Percentiles rank a stretch among this genome's conserved stretches.
Conservation (phyloP, 2,113 vertebrate species). For the Xiphias gladius region DNA sequence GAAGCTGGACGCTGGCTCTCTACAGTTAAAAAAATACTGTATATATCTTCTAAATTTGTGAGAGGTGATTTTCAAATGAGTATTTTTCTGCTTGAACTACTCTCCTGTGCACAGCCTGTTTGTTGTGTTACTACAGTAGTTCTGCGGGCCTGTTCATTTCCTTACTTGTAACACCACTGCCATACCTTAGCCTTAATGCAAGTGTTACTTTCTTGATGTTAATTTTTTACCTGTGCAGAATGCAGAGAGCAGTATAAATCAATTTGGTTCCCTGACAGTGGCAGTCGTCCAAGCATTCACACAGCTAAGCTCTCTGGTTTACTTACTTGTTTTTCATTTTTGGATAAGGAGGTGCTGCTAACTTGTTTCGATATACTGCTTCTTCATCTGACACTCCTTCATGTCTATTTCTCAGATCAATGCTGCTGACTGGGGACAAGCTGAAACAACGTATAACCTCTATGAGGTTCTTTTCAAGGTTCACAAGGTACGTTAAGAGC, state of each 20-base stretch:
- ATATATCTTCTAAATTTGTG: background rate
- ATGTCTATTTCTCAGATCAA: slow-evolving; percentile 85
- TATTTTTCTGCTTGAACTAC: background rate
- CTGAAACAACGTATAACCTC: slow-evolving; percentile 94
- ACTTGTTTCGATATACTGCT: slow-evolving; percentile 22
- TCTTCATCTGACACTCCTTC: slow-evolving; percentile 45
- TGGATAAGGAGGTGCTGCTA: slow-evolving; percentile 31
- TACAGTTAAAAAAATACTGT: background rate
- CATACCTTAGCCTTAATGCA: background rate
- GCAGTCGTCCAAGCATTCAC: slow-evolving; percentile 22
- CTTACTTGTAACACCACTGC: background rate
- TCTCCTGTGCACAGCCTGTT: background rate
- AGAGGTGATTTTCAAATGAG: background rate
- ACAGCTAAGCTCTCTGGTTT: slow-evolving; percentile 16
- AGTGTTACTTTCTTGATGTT: background rate
- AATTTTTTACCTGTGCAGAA: background rate
- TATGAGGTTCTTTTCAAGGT: slow-evolving; percentile 98
- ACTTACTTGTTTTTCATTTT: slow-evolving; percentile 46
- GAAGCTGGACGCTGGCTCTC: background rate
- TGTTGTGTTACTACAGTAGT: background rate
- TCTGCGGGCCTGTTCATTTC: background rate
- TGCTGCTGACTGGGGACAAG: slow-evolving; percentile 90
- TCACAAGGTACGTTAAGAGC: slow-evolving; percentile 89
- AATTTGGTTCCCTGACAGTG: slow-evolving; percentile 9
- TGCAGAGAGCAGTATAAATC: slow-evolving; percentile 24